Evolutionary conservation across 2,888 invertebrate genomes (phyloP), one percentile per base, ranked within the genome.

Genomic region (Polia nebulosa): DNA sequence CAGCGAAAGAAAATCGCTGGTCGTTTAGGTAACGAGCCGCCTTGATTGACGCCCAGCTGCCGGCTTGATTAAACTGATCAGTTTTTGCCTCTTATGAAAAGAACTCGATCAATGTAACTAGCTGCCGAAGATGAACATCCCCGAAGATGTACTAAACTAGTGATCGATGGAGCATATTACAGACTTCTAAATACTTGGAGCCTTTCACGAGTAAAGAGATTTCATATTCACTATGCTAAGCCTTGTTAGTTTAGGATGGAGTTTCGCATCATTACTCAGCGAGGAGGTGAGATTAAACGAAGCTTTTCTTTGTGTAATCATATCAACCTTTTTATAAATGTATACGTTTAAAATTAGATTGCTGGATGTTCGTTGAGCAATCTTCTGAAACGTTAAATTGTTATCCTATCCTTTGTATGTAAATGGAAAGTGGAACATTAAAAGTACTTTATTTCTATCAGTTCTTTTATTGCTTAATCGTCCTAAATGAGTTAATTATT

Each of bases 21-120:
- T 93, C 94, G 93, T 95, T 95, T 88, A 88, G 87, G 89, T 94
- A 94, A 95, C 94, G 94, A 95, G 90, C 86, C 83, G 79, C 81
- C 83, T 90, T 93, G 94, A 95, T 93, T 94, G 94, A 94, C 93
- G 92, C 90, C 85, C 87, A 81, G 80, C 81, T 83, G 87, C 86
- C 87, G 84, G 83, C 90, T 90, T 94, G 94, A 95, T 95, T 94
- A 93, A 93, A 92, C 92, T 93, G 93, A 94, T 93, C 93, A 91
- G 90, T 94, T 94, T 92, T 92, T 91, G 89, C 91, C 90, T 86
- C 90, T 91, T 91, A 92, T 91, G 89, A 92, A 93, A 92, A 90
- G 90, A 92, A 88, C 88, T 92, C 88, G 82, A 91, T 92, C 90
- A 90, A 89, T 86, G 84, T 89, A 87, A 92, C 87, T 89, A 86